Conservation (phyloP, 1,140 invertebrate genomes). For the Diorhabda sublineata region DNA sequence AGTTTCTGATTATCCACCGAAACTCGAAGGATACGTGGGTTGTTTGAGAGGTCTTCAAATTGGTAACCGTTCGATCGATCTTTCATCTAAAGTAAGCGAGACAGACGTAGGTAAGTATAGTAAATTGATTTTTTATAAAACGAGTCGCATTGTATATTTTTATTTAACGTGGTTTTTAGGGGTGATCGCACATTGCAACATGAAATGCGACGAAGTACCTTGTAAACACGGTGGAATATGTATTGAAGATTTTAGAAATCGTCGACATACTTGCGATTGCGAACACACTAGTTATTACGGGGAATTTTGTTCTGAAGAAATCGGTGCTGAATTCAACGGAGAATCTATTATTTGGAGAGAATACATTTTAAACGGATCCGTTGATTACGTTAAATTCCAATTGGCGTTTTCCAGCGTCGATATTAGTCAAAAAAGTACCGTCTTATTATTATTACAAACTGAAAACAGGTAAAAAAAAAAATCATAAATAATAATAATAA, state of each 20-base stretch:
- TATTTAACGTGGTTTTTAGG: slow-evolving; percentile 48
- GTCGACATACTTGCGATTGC: slow-evolving; percentile 81
- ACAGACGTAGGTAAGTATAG: slow-evolving; percentile 60
- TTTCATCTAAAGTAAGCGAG: slow-evolving; percentile 66
- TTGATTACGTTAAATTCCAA: slow-evolving; percentile 72
- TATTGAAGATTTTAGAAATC: slow-evolving; percentile 82
- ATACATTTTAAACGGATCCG: slow-evolving; percentile 65
- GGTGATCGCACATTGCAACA: slow-evolving; percentile 75
- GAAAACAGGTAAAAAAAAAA: slow-evolving; percentile 65
- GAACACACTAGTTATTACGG: slow-evolving; percentile 84
- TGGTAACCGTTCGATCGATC: slow-evolving; percentile 70
- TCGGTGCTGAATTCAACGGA: slow-evolving; percentile 83
- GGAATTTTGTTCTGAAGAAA: slow-evolving; percentile 70
- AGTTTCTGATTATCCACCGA: slow-evolving; percentile 54
- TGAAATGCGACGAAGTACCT: slow-evolving; percentile 81
- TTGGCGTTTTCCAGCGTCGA: slow-evolving; percentile 78
- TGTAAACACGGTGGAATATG: slow-evolving; percentile 86
- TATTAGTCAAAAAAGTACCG: slow-evolving; percentile 67
- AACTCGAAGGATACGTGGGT: slow-evolving; percentile 74
- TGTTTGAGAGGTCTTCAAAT: slow-evolving; percentile 87
- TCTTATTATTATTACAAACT: slow-evolving; percentile 72
- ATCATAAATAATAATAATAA: neutral
- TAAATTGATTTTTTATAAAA: neutral
- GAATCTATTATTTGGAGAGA: slow-evolving; percentile 75
- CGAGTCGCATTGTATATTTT: neutral